These are phyloP conservation scores for Miniopterus natalensis DNA, from an alignment of 2,113 vertebrate species.

Conservation along the genomic window DNA sequence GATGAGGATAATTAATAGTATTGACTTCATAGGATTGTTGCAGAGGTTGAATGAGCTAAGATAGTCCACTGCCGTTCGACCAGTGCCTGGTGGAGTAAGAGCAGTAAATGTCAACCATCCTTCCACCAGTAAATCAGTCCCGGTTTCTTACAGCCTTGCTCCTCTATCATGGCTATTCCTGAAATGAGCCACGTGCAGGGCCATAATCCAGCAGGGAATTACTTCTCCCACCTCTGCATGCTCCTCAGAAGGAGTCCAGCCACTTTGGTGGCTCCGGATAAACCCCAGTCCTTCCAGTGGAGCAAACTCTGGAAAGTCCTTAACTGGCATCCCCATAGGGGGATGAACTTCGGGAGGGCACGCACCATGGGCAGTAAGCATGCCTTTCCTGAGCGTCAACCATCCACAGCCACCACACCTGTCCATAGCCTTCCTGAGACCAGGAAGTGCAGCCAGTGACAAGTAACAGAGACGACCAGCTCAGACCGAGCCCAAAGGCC, in stretches of 20 bases:
- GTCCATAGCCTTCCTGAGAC: background rate
- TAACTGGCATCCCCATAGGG: background rate
- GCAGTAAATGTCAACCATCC: too few species aligned
- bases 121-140: background rate
- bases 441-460: background rate
- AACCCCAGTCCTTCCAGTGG: background rate
- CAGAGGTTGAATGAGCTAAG: background rate
- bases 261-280: background rate
- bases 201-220: background rate
- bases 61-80: background rate
- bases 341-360: background rate
- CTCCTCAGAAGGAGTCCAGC: background rate
- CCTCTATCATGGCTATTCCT: background rate
- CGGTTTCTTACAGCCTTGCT: background rate
- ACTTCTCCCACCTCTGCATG: background rate
- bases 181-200: background rate
- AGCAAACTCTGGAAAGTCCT: background rate
- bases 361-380: accelerated
- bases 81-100: background rate
- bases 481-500: background rate
- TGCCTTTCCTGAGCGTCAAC: background rate
- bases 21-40: background rate
- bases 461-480: background rate
- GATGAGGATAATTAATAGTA: background rate
- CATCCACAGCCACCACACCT: background rate